These are phyloP conservation scores for Tortricodes alternella DNA, from an alignment of 2,888 invertebrate genomes.

Conservation along the genomic window DNA sequence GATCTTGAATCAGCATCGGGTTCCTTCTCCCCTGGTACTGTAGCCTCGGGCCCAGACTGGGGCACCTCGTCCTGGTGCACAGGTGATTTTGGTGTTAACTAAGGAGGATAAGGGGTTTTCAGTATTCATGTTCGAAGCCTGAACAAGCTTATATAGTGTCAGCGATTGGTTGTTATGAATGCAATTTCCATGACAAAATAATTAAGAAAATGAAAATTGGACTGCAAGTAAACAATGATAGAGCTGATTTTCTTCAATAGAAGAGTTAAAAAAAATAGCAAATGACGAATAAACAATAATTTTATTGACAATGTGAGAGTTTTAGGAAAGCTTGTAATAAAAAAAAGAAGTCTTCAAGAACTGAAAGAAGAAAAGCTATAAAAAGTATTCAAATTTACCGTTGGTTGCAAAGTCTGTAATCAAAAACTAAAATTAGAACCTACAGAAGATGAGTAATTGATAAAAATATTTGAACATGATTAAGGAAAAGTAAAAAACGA, in stretches of 20 bases:
- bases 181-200: background rate
- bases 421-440: slow-evolving; percentile 16
- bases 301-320: background rate
- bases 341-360: no score
- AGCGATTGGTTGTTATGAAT: background rate
- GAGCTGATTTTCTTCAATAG: background rate
- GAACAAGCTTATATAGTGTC: background rate
- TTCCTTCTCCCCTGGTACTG: slow-evolving; percentile 55
- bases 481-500: background rate
- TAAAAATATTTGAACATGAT: background rate
- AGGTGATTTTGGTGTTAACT: slow-evolving; percentile 29
- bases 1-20: slow-evolving; percentile 64
- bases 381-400: slow-evolving; percentile 11
- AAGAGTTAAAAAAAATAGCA: background rate
- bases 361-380: background rate
- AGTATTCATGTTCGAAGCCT: background rate
- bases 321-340: no score
- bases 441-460: background rate
- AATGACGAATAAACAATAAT: background rate
- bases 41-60: slow-evolving; percentile 66
- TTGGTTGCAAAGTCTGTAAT: slow-evolving; percentile 28
- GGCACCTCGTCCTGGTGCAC: slow-evolving; percentile 65
- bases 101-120: slow-evolving; percentile 16
- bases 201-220: background rate
- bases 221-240: background rate